Evolutionary conservation across 1,140 invertebrate species (phyloP), one percentile per base, ranked within the genome.

Genomic region (Pygmarrhopalites habei): DNA sequence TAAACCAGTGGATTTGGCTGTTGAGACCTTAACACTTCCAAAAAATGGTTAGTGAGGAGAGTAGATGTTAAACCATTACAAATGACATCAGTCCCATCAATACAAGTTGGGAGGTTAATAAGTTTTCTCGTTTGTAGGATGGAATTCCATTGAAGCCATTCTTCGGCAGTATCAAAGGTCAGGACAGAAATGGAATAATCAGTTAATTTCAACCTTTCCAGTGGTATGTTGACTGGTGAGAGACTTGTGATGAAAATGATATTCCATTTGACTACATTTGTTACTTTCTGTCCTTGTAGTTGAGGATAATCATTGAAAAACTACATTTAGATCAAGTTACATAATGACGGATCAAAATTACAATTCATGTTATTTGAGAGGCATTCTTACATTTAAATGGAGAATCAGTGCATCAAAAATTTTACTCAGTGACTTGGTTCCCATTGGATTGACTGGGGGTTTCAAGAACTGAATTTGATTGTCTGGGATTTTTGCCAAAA

Each of bases 121-220:
- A 67, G 39, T 41, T 49, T 51, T 23, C 47, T 47, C 21, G 58
- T 64, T 21, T 67, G 59, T n/a, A 26, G 29, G 23, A 67, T 56
- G 0, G 29, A 46, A 25, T 63, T 64, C 47, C 64, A 67, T 29
- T 47, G 15, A 10, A 67, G 43, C 65, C 65, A 67, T 10, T 63
- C 65, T 30, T 25, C 10, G 0, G 60, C 62, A 2, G 19, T 15
- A 29, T 58, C 46, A 41, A 60, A 67, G n/a, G 65, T 64, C 10
- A 60, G 12, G 4, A 67, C 23, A 21, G 65, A 60, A 0, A 67
- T 4, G 3, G 61, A 2, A 44, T 60, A 19, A 41, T 17, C 7
- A 5, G 51, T 46, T 4, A 1, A 19, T 46, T 30, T 30, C 30
- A 62, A 17, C 4, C 17, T 25, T 7, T 53, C 43, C 14, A 63